Percentiles rank a stretch among this genome's conserved stretches.
Conservation (phyloP, 2,113 vertebrate species). For the Catharus fuscescens region DNA sequence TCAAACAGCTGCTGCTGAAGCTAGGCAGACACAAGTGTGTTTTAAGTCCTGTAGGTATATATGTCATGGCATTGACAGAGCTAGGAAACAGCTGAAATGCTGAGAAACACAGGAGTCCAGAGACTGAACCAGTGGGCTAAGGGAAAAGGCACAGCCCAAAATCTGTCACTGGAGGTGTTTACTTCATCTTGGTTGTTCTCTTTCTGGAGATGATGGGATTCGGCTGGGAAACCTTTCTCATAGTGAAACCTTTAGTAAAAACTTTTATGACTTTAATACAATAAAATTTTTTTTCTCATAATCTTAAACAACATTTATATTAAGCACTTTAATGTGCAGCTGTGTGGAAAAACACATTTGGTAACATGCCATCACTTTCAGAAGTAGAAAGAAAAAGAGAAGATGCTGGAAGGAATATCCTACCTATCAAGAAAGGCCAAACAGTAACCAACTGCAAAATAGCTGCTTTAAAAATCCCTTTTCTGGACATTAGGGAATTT, state of each 20-base stretch:
- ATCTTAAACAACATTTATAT: background rate
- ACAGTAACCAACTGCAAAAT: background rate
- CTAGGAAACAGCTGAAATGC: background rate
- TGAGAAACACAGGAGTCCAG: background rate
- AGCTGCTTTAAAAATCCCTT: background rate
- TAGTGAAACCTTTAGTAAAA: background rate
- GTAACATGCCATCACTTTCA: background rate
- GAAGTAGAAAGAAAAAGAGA: background rate
- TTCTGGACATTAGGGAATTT: background rate
- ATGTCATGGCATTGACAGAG: background rate
- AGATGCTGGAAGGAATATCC: background rate
- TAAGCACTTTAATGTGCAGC: background rate
- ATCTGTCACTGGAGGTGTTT: background rate
- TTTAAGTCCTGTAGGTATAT: fast-evolving
- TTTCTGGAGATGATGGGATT: background rate
- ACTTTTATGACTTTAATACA: background rate
- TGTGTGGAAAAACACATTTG: background rate
- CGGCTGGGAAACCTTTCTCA: background rate
- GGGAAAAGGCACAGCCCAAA: background rate
- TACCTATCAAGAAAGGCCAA: background rate
- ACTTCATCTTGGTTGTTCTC: background rate
- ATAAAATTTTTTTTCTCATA: background rate
- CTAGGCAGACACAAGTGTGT: background rate
- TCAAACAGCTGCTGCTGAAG: background rate
- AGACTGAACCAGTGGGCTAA: background rate